Percentiles rank a stretch among this genome's conserved stretches.
Conservation (phyloP, 2,113 vertebrate species). For the Hippocampus barbouri region DNA sequence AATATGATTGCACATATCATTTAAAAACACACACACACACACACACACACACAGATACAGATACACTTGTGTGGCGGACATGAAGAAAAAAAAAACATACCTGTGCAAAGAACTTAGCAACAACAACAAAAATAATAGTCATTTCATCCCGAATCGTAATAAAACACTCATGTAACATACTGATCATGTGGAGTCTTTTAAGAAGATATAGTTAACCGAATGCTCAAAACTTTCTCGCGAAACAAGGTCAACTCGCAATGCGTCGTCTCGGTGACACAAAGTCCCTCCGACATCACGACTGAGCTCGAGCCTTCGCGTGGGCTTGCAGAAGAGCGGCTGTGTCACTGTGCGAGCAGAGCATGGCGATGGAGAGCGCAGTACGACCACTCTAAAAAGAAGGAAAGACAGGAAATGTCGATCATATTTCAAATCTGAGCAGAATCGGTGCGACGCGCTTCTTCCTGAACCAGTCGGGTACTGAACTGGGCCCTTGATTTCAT, state of each 20-base stretch:
- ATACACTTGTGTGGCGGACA: background rate
- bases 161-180: background rate
- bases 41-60: background rate
- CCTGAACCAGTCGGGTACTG: too few species aligned
- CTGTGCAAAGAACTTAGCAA: slow-evolving; percentile 2
- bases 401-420: background rate
- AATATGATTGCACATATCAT: slow-evolving; percentile 6
- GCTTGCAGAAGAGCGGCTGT: slow-evolving; percentile 80
- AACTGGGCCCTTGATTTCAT: too few species aligned
- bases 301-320: slow-evolving; percentile 64
- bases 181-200: background rate
- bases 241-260: background rate
- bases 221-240: background rate
- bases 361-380: slow-evolving; percentile 82
- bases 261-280: too few species aligned
- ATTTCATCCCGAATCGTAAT: background rate
- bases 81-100: slow-evolving; percentile 1
- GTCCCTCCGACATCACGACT: slow-evolving; percentile 5
- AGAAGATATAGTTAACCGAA: background rate
- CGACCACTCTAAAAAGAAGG: slow-evolving; percentile 75
- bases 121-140: background rate
- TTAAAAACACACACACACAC: background rate
- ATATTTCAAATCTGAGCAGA: background rate
- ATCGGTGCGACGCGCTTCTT: too few species aligned
- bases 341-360: slow-evolving; percentile 74